These are phyloP conservation scores for Camelus bactrianus DNA, from an alignment of 2,113 vertebrate species.

Conservation along the genomic window DNA sequence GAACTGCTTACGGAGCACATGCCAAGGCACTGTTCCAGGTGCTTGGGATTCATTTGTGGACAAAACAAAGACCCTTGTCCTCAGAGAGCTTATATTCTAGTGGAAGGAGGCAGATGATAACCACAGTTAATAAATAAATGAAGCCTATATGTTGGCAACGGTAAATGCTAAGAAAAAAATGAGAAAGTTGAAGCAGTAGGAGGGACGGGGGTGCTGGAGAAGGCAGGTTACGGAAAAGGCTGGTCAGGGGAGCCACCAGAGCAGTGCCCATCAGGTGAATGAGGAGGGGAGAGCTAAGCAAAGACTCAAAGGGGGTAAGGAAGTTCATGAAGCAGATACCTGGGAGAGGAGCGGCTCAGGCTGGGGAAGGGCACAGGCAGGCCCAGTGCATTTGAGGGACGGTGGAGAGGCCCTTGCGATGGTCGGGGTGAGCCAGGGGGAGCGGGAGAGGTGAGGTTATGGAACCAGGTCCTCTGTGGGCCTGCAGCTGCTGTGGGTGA, in stretches of 20 bases:
- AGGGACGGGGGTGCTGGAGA: neutral
- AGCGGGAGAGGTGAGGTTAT: rapidly evolving
- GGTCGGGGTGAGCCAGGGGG: rapidly evolving
- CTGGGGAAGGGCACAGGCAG: rapidly evolving
- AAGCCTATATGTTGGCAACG: rapidly evolving
- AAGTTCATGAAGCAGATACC: rapidly evolving
- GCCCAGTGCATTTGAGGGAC: neutral
- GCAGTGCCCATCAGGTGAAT: neutral
- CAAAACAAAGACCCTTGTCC: neutral
- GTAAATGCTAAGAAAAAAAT: neutral
- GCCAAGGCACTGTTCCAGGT: neutral
- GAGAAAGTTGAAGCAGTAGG: neutral
- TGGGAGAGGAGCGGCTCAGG: neutral
- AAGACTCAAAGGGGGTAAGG: neutral
- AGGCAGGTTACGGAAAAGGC: rapidly evolving
- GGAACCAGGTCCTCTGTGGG: rapidly evolving
- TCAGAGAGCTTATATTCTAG: neutral
- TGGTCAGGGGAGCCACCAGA: neutral
- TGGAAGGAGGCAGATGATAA: neutral
- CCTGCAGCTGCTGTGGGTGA: neutral
- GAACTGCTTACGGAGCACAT: neutral
- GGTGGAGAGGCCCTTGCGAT: rapidly evolving
- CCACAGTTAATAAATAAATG: neutral
- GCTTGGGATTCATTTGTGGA: neutral
- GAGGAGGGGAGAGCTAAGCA: neutral